Base-by-base conservation (phyloP, 2,113 vertebrate species). In the Hyla sarda region DNA sequence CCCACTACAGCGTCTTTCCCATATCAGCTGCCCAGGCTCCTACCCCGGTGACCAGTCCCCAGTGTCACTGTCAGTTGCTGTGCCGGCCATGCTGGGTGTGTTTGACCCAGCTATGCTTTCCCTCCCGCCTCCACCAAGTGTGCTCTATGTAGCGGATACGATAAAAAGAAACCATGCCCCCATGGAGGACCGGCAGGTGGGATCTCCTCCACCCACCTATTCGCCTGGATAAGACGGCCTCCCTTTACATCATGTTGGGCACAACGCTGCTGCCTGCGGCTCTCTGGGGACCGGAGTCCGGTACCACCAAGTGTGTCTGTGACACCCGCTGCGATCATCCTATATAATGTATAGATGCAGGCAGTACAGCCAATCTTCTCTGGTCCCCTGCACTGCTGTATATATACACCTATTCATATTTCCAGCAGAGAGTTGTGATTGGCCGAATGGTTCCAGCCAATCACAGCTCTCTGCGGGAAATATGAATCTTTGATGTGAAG, bases 1-100 rank as follows among this genome's bases (percentile, higher is more conserved):
- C 87, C 87, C 89, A 56, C 56, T 62, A 86, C 88, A 41, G 82
- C 91, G 76, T 88, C 89, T 89, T 89, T 91, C 47, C 30, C 45
- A 67, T 7, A 8, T 4, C 3, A 8, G 41, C 41, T 41, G 41
- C 41, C 8, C 41, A 21, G 37, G 62, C 65, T 45, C 19, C 56
- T 41, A 37, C 23, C 58, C 77, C 25, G 75, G 3, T 1, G 16
- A 50, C 41, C n/a, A n/a, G n/a, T n/a, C n/a, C n/a, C 3, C 32
- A 28, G 30, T 37, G 54, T 19, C 30, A 1, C 56, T 11, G 78
- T 13, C 32, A 0, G 78, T 23, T 41, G 17, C 73, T 25, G 1
- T 30, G 28, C n/a, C 77, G 34, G 48, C 52, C 82, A 83, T 83
- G 34, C 25, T 74, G 50, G 30, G 2, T 60, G 69, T 28, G 8